These are phyloP conservation scores for Neotoma lepida DNA, from an alignment of 2,113 vertebrate species.

Conservation along the genomic window DNA sequence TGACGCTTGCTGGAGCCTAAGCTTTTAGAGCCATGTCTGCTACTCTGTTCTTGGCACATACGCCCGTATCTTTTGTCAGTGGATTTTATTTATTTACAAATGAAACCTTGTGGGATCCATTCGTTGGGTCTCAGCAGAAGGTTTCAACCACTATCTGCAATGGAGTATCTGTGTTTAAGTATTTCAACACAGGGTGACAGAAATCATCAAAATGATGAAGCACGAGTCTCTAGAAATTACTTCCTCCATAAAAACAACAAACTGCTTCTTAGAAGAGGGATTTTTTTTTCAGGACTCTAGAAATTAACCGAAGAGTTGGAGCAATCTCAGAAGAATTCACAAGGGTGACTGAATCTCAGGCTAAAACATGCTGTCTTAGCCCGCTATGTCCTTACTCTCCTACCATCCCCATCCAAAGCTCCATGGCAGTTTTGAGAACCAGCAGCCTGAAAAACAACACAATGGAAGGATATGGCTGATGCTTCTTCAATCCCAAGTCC, in stretches of 20 bases:
- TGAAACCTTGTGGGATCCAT: neutral
- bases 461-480: neutral
- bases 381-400: neutral
- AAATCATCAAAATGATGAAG: neutral
- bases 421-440: neutral
- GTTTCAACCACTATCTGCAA: neutral
- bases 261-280: neutral
- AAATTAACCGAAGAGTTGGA: conserved; percentile 1
- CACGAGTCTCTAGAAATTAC: neutral
- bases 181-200: neutral
- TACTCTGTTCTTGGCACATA: neutral
- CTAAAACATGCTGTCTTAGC: neutral
- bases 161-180: neutral
- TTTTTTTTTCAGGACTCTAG: neutral
- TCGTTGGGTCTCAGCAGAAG: neutral
- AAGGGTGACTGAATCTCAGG: neutral
- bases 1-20: neutral
- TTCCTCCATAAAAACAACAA: neutral
- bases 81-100: conserved; percentile 9
- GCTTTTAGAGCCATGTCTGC: neutral
- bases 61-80: neutral
- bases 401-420: neutral
- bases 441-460: neutral
- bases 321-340: neutral
- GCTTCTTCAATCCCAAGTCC: neutral